phyloP scores from a whole-genome alignment of 2,888 invertebrate genomes.

The Biston betularia region DNA sequence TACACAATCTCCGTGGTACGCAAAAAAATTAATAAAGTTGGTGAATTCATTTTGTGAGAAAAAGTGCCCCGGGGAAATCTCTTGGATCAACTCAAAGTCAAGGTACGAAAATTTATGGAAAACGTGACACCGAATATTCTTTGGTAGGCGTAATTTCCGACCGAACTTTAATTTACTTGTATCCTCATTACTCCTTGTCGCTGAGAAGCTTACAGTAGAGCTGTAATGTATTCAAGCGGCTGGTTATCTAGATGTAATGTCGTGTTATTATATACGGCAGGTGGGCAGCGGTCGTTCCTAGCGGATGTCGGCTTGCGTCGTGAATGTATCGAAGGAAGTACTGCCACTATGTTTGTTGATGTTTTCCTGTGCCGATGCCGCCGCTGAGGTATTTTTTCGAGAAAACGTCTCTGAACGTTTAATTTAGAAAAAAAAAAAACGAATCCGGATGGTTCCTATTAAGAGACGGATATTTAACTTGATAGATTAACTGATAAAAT shows the following conservation, averaged over 20 bases:
- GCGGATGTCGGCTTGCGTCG: conserved; percentile 51
- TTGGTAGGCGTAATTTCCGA: conserved; percentile 16
- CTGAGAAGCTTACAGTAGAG: conserved; percentile 11
- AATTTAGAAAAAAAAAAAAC: conserved; percentile 35
- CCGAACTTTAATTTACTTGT: conserved; percentile 28
- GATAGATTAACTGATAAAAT: conserved; percentile 12
- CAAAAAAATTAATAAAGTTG: conserved; percentile 41
- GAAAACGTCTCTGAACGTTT: conserved; percentile 50
- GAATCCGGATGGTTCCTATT: conserved; percentile 37
- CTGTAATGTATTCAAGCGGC: conserved; percentile 32
- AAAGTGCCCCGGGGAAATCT: conserved; percentile 42
- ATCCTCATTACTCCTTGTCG: conserved; percentile 29
- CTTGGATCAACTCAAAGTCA: conserved; percentile 37
- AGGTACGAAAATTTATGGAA: conserved; percentile 37
- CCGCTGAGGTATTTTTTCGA: conserved; percentile 44
- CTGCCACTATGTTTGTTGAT: conserved; percentile 57
- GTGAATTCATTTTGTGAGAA: conserved; percentile 39
- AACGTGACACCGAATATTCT: conserved; percentile 31
- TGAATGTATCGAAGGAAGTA: conserved; percentile 56
- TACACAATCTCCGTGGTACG: conserved; percentile 29
- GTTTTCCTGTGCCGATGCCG: conserved; percentile 59
- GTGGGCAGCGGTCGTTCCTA: conserved; percentile 44
- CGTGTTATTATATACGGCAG: conserved; percentile 41
- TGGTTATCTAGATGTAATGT: conserved; percentile 43
- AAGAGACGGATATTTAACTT: conserved; percentile 9